Evolutionary conservation across 2,113 vertebrate genomes (phyloP).

Genomic region (Amblyopsis rosae): DNA sequence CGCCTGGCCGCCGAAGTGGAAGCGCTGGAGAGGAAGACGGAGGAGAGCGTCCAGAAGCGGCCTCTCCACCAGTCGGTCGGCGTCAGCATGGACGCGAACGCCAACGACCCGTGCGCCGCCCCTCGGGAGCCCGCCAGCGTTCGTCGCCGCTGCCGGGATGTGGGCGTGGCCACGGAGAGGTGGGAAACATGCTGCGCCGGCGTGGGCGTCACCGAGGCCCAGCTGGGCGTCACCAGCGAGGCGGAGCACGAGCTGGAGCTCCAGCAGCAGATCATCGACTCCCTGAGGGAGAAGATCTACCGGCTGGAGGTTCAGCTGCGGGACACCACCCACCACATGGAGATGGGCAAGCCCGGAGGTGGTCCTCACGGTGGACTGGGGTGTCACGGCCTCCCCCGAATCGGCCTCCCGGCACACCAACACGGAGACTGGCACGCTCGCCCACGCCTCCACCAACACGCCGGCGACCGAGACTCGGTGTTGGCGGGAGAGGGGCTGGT

Average conservation of each 20-base stretch:
- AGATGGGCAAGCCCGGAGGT: constrained; percentile 89
- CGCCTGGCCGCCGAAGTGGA: constrained; percentile 92
- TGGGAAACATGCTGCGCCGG: constrained; percentile 67
- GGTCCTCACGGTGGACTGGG: constrained; percentile 70
- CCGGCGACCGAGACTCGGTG: constrained; percentile 70
- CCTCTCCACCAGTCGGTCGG: constrained; percentile 79
- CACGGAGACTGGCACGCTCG: constrained; percentile 62
- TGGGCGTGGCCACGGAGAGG: constrained; percentile 75
- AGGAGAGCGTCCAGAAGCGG: constrained; percentile 73
- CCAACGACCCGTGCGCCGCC: constrained; percentile 74
- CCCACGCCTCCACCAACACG: constrained; percentile 82
- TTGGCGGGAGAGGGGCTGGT: constrained; percentile 90
- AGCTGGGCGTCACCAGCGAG: constrained; percentile 90
- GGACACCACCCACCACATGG: constrained; percentile 89
- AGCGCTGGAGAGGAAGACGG: constrained; percentile 88
- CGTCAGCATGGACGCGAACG: constrained; percentile 83
- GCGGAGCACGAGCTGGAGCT: constrained; percentile 89
- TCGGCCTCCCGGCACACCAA: constrained; percentile 77
- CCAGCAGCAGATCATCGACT: constrained; percentile 92
- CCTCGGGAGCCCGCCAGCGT: constrained; percentile 56
- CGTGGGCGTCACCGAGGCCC: constrained; percentile 86
- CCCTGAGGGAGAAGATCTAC: constrained; percentile 93
- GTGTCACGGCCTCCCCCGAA: constrained; percentile 78
- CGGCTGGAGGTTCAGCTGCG: constrained; percentile 90
- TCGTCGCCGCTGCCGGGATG: constrained; percentile 62